phyloP scores from a whole-genome alignment of 1,140 invertebrate genomes.

The Mamestra configurata region DNA sequence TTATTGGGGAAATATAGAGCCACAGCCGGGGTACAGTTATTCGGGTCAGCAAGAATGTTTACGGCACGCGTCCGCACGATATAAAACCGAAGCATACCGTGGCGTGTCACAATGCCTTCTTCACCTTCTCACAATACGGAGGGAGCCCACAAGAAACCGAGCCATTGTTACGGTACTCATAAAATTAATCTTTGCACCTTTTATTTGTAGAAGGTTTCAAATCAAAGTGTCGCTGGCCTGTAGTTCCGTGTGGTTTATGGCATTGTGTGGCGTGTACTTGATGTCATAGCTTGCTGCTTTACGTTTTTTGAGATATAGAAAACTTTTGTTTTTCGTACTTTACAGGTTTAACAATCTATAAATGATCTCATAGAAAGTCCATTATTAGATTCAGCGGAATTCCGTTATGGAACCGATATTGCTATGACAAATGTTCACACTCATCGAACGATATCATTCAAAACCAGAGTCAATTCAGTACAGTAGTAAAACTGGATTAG shows the following conservation, averaged over 20 bases:
- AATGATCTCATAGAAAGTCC: too few species aligned
- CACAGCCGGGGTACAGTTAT: constrained; percentile 49
- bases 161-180: constrained; percentile 33
- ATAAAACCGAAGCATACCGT: constrained; percentile 56
- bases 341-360: too few species aligned
- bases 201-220: not conserved
- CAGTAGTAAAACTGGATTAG: too few species aligned
- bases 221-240: constrained; percentile 13
- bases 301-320: too few species aligned
- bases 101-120: constrained; percentile 51
- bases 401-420: too few species aligned
- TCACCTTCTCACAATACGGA: constrained; percentile 45
- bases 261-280: not conserved
- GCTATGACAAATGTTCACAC: too few species aligned
- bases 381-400: too few species aligned
- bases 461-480: too few species aligned
- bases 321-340: too few species aligned
- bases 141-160: not conserved
- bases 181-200: constrained; percentile 33
- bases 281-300: not conserved
- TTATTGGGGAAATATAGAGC: constrained; percentile 54
- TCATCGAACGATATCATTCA: too few species aligned
- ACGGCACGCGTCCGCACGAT: constrained; percentile 57
- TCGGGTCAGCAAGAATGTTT: constrained; percentile 63
- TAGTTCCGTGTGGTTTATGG: not conserved